These are phyloP conservation scores for Alauda arvensis DNA, from an alignment of 2,797 vertebrate genomes.

Conservation along the genomic window DNA sequence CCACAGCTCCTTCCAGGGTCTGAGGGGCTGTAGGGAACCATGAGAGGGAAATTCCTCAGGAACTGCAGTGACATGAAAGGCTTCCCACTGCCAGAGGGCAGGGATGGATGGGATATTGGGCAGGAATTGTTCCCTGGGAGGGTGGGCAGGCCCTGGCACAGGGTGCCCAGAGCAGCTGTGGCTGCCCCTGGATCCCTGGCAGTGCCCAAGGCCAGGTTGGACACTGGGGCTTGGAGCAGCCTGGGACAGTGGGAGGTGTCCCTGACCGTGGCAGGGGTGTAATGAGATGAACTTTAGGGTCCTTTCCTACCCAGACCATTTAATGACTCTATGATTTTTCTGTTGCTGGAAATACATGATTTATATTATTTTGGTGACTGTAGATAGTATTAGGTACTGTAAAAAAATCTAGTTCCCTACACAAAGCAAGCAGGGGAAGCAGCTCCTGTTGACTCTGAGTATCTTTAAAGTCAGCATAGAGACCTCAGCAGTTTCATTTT, in stretches of 20 bases:
- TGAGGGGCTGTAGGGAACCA: background rate
- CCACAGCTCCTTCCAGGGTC: background rate
- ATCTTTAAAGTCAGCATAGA: background rate
- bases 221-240: background rate
- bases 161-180: background rate
- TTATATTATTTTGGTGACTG: background rate
- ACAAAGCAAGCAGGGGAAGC: background rate
- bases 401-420: background rate
- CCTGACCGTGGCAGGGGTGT: background rate
- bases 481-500: background rate
- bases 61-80: rapidly evolving
- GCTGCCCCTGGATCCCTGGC: background rate
- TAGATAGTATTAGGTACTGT: background rate
- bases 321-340: background rate
- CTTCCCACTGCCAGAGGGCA: background rate
- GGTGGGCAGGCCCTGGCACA: background rate
- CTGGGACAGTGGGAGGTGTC: background rate
- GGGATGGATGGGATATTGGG: rapidly evolving
- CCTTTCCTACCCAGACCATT: background rate
- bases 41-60: background rate
- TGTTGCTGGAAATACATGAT: background rate
- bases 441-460: background rate
- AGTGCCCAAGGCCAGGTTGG: background rate
- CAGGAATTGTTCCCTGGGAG: background rate
- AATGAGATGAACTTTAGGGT: rapidly evolving